Base-by-base conservation (phyloP, 1,140 invertebrate genomes). In the Acromyrmex charruanus region DNA sequence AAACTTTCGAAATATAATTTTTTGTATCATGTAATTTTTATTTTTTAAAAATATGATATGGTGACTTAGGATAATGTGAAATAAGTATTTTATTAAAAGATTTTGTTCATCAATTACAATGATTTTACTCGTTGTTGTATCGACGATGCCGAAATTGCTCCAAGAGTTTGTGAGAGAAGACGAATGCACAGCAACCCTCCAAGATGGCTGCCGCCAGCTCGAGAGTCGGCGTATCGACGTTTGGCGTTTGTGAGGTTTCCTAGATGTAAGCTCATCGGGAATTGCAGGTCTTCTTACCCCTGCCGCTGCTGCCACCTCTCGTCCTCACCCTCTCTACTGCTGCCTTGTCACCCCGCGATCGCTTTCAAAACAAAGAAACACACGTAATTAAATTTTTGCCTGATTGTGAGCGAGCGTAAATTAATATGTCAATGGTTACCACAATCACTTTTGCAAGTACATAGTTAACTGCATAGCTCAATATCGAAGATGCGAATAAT, bases 191-290 rank as follows among this genome's bases (percentile, higher is more conserved):
- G 94, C 93, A 94, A 94, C 92, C 94, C 85, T 92, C 92, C 94
- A 95, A 95, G 94, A 95, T 95, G 95, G 95, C 94, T 92, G 94
- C 93, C 91, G 85, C 82, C 91, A 88, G 90, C 25, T 74, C 80
- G 79, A 82, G 77, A 81, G 31, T 12, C n/a, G 31, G 92, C 92
- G 93, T 95, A 95, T 95, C 95, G 95, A 95, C 95, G 94, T 95
- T 95, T 95, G 92, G 93, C 93, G 89, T 93, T 95, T 95, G 88
- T 80, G 92, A 86, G 94, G 95, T 95, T 95, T 95, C 94, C 90
- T 92, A 90, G 94, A 95, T 94, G 95, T 95, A 95, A 95, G 95
- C 95, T 95, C 95, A 95, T 95, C 94, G 94, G 94, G 91, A 94
- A 92, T 95, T 95, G 94, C 88, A 81, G 93, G 95, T 94, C 95